phyloP scores from a whole-genome alignment of 2,113 vertebrate genomes.

The Tringa solitaria region DNA sequence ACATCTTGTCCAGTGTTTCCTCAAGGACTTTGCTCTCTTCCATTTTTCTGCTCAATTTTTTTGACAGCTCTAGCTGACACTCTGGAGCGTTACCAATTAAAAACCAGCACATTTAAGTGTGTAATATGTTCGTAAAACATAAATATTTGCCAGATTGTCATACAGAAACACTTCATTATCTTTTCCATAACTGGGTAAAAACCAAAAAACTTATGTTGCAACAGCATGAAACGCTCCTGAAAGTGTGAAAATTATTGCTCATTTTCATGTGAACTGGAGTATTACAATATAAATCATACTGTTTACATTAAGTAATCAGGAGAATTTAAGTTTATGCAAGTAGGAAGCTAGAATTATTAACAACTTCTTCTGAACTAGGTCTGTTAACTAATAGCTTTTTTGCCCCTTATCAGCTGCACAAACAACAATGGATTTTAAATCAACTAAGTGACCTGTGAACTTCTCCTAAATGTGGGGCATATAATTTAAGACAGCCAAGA shows the following conservation, averaged over 20 bases:
- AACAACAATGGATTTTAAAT: conserved; percentile 63
- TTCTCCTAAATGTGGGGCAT: background rate
- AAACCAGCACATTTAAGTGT: background rate
- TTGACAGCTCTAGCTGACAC: background rate
- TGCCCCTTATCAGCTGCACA: conserved; percentile 57
- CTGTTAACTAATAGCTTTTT: conserved; percentile 23
- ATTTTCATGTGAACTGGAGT: background rate
- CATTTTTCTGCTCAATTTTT: background rate
- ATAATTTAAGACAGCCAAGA: conserved; percentile 4
- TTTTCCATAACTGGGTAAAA: background rate
- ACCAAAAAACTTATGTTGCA: background rate
- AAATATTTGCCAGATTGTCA: background rate
- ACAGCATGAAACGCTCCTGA: background rate
- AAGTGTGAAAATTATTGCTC: conserved; percentile 13
- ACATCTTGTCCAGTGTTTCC: background rate
- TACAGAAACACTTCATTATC: background rate
- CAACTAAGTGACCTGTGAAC: conserved; percentile 36
- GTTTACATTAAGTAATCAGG: conserved; percentile 1
- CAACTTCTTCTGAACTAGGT: background rate
- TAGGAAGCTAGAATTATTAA: conserved; percentile 38
- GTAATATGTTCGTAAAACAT: background rate
- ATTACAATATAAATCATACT: conserved; percentile 23
- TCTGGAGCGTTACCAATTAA: background rate
- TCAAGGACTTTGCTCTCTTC: conserved; percentile 20
- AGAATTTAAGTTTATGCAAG: background rate